phyloP scores from a whole-genome alignment of 2,797 vertebrate genomes.

The Anguilla marmorata region DNA sequence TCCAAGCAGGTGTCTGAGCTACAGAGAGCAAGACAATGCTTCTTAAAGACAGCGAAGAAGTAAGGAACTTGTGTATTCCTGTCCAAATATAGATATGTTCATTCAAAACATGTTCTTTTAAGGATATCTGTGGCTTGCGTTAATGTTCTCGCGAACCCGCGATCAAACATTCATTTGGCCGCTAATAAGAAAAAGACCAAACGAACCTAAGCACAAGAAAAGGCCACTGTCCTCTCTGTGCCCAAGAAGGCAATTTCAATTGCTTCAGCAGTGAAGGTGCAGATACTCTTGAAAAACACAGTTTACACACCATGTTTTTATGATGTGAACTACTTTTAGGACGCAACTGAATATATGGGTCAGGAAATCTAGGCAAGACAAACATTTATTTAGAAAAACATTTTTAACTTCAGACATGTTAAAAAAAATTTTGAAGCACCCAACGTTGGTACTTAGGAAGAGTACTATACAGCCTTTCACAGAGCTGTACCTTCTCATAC shows the following conservation, averaged over 20 bases:
- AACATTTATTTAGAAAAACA: not conserved
- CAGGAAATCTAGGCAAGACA: slow-evolving; percentile 4
- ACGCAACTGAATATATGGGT: not conserved
- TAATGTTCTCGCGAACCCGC: not conserved
- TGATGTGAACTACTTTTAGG: not conserved
- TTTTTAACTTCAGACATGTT: not conserved
- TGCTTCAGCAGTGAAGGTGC: not conserved
- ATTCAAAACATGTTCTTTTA: not conserved
- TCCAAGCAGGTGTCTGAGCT: not conserved
- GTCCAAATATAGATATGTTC: slow-evolving; percentile 3
- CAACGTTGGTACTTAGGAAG: too few species aligned
- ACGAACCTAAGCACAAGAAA: not conserved
- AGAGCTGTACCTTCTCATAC: not conserved
- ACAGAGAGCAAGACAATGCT: not conserved
- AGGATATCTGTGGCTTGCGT: not conserved
- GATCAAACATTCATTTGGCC: not conserved
- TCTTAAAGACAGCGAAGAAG: not conserved
- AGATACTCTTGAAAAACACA: not conserved
- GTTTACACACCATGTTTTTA: not conserved
- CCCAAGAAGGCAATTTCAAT: not conserved
- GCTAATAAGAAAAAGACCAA: not conserved
- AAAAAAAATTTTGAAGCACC: not conserved
- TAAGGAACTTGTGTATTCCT: not conserved
- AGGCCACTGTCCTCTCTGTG: not conserved
- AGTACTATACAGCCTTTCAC: too few species aligned